Base-by-base conservation (phyloP, 1,140 invertebrate genomes). In the Brachionus calyciflorus region DNA sequence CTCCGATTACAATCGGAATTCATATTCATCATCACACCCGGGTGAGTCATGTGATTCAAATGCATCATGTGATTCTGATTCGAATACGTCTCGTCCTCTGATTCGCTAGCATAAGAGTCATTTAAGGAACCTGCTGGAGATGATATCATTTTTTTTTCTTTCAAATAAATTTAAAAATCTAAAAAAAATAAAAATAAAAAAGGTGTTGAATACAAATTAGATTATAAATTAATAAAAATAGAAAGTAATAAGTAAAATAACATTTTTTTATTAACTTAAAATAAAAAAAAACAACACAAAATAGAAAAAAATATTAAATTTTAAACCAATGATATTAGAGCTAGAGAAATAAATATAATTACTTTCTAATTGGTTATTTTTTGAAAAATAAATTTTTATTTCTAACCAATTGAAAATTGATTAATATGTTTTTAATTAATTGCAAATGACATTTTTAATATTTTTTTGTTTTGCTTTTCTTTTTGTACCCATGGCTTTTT, bases 21-120 rank as follows among this genome's bases (percentile, higher is more conserved):
- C 46, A 73, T 51, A 17, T 55, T 73, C 69, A 55, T 73, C 69
- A 49, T 73, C n/a, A 73, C 46, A 33, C 60, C 40, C 9, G 60
- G 40, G 44, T 65, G 60, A 24, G 14, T 21, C 60, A 65, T 44
- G 24, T 65, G 60, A 41, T 65, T 65, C 60, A 65, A 24, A 37
- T 65, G 60, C 1, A 33, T 21, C 37, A 65, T 65, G 10, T 21
- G 60, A n/a, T 41, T 65, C 10, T 65, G 33, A 46, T 65, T 65
- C 41, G 17, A 7, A 26, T 44, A 65, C 0, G 33, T 65, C 10
- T 65, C 60, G 41, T 65, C 60, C 44, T 65, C 60, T 9, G 60
- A 65, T 44, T 65, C 60, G 44, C 60, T 65, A 17, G 37, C 60
- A 44, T 65, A 65, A 4, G 60, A 44, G 17, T 65, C 60, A n/a